Base-by-base conservation (phyloP, 1,140 invertebrate genomes). In the Pogonomyrmex barbatus region DNA sequence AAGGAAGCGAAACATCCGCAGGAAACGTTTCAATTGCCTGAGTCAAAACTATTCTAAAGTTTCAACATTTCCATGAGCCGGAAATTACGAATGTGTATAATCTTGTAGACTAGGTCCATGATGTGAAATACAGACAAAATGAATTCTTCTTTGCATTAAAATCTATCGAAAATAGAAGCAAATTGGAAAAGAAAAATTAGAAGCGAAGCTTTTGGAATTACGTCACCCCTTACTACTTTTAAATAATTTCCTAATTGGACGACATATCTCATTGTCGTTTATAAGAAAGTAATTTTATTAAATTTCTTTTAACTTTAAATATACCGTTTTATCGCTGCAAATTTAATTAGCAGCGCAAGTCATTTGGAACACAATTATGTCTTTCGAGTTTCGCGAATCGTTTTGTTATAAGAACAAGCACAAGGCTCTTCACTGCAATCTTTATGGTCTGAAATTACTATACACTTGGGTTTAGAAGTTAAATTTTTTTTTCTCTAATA, bases 1-100 rank as follows among this genome's bases (percentile, higher is more conserved):
- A 54, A 68, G 82, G 86, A 85, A 71, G 60, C 78, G 84, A 89
- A 89, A 89, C 77, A 87, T 89, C 85, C 84, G 77, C 87, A 88
- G 87, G 86, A 87, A 87, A 84, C 50, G 71, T 85, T 75, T 77
- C 86, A 84, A 85, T 87, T 67, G 54, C 71, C 50, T 65, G 68
- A 78, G 45, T 62, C 79, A 60, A 82, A 73, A 70, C 24, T 10
- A 14, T 71, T 56, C 36, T 60, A 12, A 58, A 73, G 45, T 75
- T 60, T 79, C 47, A 58, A 50, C 36, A 47, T 56, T 88, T 89
- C 58, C 52, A 62, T 17, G 54, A 84, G 86, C 56, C 52, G 10
- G 39, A 70, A 56, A 63, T 33, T 17, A 24, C 60, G 52, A 36
- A 30, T 52, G 56, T 52, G 45, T 36, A 42, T 60, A 60, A 73